Conservation (phyloP, 2,797 vertebrate species). For the Helicolenus hilgendorfi region DNA sequence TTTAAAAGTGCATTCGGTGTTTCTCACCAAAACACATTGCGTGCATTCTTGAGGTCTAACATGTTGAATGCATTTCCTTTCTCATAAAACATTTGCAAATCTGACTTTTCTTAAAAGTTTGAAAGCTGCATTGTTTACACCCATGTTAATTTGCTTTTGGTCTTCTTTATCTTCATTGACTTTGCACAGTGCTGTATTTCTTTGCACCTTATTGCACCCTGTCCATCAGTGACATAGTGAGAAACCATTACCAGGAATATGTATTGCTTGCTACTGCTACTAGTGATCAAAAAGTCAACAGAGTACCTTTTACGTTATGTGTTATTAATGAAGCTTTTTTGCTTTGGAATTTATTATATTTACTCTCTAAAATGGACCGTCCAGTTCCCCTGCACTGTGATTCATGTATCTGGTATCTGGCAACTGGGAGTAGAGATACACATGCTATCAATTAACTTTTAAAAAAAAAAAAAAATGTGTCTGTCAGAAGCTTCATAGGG, state of each 20-base stretch:
- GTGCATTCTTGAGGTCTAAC: too few relatives aligned
- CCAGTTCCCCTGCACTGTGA: too few relatives aligned
- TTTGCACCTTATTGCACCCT: neutral
- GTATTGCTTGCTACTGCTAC: neutral
- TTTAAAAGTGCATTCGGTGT: too few relatives aligned
- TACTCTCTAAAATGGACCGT: neutral
- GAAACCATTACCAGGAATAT: neutral
- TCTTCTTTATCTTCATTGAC: neutral
- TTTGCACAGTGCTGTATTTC: too few relatives aligned
- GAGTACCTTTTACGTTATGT: neutral
- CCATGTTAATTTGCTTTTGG: rapidly evolving
- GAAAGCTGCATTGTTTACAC: neutral
- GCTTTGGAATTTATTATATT: neutral
- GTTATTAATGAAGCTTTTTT: neutral
- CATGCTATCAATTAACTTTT: too few relatives aligned
- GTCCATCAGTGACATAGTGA: neutral
- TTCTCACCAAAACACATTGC: too few relatives aligned
- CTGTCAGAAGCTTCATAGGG: too few relatives aligned
- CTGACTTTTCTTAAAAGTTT: neutral
- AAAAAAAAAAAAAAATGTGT: too few relatives aligned
- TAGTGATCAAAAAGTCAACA: neutral
- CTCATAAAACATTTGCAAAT: neutral
- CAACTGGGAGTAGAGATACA: too few relatives aligned
- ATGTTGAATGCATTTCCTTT: too few relatives aligned
- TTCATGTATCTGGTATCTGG: too few relatives aligned